Conservation (phyloP, 2,113 vertebrate species). For the Aegithalos caudatus region DNA sequence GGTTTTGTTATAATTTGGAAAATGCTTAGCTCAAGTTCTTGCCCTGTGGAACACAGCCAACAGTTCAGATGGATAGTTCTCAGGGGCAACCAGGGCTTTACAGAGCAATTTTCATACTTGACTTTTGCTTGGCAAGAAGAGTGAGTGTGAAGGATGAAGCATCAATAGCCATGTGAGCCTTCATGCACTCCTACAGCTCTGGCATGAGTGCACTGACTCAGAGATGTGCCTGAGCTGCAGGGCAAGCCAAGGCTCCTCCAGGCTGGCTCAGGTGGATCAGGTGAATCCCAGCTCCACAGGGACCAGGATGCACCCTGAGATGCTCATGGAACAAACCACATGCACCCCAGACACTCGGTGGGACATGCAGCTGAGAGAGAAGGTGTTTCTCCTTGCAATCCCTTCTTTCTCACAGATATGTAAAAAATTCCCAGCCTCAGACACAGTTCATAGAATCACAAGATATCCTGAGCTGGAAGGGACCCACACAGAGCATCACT, state of each 20-base stretch:
- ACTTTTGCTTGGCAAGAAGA: neutral
- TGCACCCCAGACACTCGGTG: accelerated
- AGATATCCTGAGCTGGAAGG: neutral
- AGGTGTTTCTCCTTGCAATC: neutral
- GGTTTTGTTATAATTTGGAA: constrained; percentile 37
- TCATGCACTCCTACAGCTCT: neutral
- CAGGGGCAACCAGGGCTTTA: constrained; percentile 3
- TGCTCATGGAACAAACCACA: neutral
- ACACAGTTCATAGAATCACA: neutral
- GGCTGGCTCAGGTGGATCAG: neutral
- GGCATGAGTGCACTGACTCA: neutral
- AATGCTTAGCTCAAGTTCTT: constrained; percentile 3
- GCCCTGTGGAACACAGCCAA: constrained; percentile 15
- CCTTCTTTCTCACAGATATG: neutral
- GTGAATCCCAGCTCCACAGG: neutral
- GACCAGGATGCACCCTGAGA: neutral
- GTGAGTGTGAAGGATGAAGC: neutral
- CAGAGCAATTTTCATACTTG: neutral
- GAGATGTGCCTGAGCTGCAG: neutral
- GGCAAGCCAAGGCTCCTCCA: neutral
- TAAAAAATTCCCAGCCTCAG: neutral
- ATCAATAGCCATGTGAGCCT: neutral
- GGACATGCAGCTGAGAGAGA: neutral
- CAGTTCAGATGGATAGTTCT: neutral
- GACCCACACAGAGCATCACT: neutral